Evolutionary conservation across 2,113 vertebrate species (phyloP).

Genomic region (Engraulis encrasicolus): DNA sequence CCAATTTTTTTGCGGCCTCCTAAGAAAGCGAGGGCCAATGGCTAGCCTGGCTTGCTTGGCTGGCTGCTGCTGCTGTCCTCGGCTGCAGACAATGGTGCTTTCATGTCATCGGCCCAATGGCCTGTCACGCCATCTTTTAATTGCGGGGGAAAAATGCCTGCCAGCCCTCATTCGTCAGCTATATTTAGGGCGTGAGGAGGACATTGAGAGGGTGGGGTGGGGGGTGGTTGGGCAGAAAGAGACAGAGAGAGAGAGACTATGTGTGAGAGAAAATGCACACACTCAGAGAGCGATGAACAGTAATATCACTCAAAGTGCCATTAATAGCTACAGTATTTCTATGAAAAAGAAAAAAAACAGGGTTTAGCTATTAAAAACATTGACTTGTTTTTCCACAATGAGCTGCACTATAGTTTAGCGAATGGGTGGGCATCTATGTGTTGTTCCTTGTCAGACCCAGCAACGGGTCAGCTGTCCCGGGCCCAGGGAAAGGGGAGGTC

Average conservation of each 20-base stretch:
- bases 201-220: no score
- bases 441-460: no score
- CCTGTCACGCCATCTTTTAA: conserved; percentile 64
- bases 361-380: not conserved
- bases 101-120: conserved; percentile 56
- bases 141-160: conserved; percentile 64
- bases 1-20: conserved; percentile 46
- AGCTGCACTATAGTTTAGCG: no score
- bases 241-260: not conserved
- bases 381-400: no score
- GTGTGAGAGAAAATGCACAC: not conserved
- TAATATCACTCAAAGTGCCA: not conserved
- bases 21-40: conserved; percentile 34
- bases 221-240: no score
- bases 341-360: not conserved
- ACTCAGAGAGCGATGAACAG: conserved; percentile 21
- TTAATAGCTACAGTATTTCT: conserved; percentile 15
- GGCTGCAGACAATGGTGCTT: conserved; percentile 57
- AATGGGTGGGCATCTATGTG: no score
- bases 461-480: no score
- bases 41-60: no score
- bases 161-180: conserved; percentile 58
- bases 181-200: conserved; percentile 59
- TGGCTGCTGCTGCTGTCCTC: conserved; percentile 36
- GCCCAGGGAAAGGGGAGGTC: no score